Evolutionary conservation across 1,140 invertebrate species (phyloP), one percentile per base, ranked within the genome.

Genomic region (Lepidostoma basale): DNA sequence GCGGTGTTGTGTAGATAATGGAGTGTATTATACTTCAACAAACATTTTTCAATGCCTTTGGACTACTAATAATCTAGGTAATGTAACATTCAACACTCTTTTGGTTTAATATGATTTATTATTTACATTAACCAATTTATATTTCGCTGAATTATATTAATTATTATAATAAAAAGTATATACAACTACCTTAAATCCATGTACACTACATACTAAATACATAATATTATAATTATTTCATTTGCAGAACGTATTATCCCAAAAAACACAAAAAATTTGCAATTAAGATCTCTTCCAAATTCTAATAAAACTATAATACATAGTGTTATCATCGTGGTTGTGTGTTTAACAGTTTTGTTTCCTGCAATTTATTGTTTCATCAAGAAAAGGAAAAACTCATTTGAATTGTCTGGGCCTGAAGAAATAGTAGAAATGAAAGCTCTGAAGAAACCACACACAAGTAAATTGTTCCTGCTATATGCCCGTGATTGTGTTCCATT

Each of bases 401-500:
- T 12, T 33, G 30, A 49, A 4, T 22, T 22, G 18, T 23, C 14
- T n/a, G n/a, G n/a, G n/a, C n/a, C n/a, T n/a, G n/a, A n/a, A n/a
- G n/a, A n/a, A n/a, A n/a, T n/a, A n/a, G n/a, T n/a, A n/a, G n/a
- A n/a, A n/a, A n/a, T n/a, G n/a, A n/a, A n/a, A n/a, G n/a, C n/a
- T n/a, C n/a, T n/a, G n/a, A n/a, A n/a, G n/a, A n/a, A n/a, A n/a
- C n/a, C n/a, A n/a, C n/a, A n/a, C n/a, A n/a, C n/a, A n/a, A n/a
- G n/a, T n/a, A 56, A 44, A 9, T 69, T 76, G 3, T 70, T 75
- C 56, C 58, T 76, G 42, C 42, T 75, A 0, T 76, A 76, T 60
- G 58, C 74, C n/a, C 67, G 72, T 45, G 75, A 76, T 60, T 74
- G 73, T 63, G 20, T 64, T 9, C 42, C 42, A 16, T 76, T 76